Conservation (phyloP, 2,797 vertebrate species). For the Aplochiton taeniatus region DNA sequence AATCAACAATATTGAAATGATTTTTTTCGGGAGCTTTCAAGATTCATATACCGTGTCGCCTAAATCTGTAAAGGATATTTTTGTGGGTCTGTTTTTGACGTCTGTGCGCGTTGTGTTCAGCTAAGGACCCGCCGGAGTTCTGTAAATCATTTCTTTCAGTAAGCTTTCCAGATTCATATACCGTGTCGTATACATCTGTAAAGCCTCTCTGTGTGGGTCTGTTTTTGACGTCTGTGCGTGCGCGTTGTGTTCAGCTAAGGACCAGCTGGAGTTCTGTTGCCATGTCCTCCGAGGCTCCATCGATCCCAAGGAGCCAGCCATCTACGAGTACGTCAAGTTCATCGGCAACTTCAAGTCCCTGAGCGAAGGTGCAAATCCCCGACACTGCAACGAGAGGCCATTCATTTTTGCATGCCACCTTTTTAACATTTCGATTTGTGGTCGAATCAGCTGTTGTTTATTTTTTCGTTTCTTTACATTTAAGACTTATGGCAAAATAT, state of each 20-base stretch:
- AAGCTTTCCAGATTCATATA: too few species aligned
- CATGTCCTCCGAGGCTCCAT: conserved; percentile 95
- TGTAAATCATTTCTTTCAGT: too few species aligned
- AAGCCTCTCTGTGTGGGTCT: not conserved
- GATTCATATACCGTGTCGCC: not conserved
- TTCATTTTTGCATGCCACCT: too few species aligned
- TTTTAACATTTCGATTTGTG: too few species aligned
- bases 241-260: conserved; percentile 80
- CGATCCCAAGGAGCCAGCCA: conserved; percentile 90
- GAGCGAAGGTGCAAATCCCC: conserved; percentile 89
- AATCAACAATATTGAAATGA: too few species aligned
- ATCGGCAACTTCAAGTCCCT: conserved; percentile 98
- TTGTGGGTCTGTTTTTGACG: conserved; percentile 11
- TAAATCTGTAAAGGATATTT: not conserved
- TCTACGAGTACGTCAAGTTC: conserved; percentile 95
- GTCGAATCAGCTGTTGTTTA: too few species aligned
- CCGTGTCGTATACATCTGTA: not conserved
- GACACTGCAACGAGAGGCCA: too few species aligned
- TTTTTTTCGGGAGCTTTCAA: too few species aligned
- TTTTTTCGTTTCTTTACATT: not conserved
- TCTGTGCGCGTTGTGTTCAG: too few species aligned
- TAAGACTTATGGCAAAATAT: not conserved
- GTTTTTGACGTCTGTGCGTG: conserved; percentile 33
- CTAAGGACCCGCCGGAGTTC: conserved; percentile 95
- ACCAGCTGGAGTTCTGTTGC: conserved; percentile 96